These are phyloP conservation scores for Radopholus similis DNA, from an alignment of 1,140 invertebrate genomes.

Conservation along the genomic window DNA sequence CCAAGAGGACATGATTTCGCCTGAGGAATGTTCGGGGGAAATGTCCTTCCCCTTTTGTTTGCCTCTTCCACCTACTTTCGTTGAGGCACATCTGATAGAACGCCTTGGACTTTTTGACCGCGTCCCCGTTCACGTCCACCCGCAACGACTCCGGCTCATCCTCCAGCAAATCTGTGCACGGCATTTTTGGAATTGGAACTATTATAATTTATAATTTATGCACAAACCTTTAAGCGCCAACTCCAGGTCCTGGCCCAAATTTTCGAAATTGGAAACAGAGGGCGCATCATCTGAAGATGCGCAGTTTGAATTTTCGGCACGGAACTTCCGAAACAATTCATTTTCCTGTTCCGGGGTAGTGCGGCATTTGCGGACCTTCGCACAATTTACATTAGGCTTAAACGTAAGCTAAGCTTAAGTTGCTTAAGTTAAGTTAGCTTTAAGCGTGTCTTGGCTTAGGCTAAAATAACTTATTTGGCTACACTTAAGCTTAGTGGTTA, in stretches of 20 bases:
- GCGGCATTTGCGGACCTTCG: no score
- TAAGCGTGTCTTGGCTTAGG: no score
- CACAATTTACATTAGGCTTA: no score
- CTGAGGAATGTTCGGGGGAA: slow-evolving; percentile 22
- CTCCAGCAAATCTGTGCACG: slow-evolving; percentile 44
- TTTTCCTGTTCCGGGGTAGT: no score
- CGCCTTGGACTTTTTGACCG: slow-evolving; percentile 57
- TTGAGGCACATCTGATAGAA: slow-evolving; percentile 61
- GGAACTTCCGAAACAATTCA: no score
- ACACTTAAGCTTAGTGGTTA: no score
- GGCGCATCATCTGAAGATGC: slow-evolving; percentile 55
- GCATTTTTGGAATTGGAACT: no score
- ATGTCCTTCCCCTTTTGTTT: no score
- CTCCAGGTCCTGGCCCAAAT: slow-evolving; percentile 57
- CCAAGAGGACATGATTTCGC: slow-evolving; percentile 53
- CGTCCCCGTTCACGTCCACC: slow-evolving; percentile 44
- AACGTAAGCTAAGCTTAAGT: no score
- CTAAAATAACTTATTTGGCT: no score
- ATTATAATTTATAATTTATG: slow-evolving; percentile 30
- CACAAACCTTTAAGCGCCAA: slow-evolving; percentile 59
- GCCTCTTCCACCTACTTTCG: slow-evolving; percentile 50
- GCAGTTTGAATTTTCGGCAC: no score
- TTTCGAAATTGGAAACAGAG: slow-evolving; percentile 60
- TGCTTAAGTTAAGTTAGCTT: no score
- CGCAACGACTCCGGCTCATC: slow-evolving; percentile 29